Evolutionary conservation across 2,113 vertebrate genomes (phyloP).

Genomic region (Notothenia coriiceps): DNA sequence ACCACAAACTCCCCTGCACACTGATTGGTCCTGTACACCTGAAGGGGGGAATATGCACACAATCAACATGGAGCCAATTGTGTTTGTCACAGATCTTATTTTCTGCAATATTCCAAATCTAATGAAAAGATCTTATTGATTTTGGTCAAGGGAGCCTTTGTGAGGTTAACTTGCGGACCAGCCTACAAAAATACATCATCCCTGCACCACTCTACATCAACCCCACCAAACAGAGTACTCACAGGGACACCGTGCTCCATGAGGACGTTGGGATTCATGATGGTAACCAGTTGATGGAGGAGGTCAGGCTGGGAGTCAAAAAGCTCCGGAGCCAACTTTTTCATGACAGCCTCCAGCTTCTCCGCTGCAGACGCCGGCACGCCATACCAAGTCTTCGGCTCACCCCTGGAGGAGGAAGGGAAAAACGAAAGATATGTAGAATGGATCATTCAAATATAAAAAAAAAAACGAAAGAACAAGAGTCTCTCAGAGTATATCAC

Average conservation of each 20-base stretch:
- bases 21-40: conserved; percentile 99
- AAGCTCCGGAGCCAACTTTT: conserved; percentile 94
- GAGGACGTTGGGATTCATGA: conserved; percentile 98
- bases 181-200: too few species aligned
- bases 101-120: too few species aligned
- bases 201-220: too few species aligned
- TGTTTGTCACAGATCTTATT: too few species aligned
- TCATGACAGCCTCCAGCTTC: conserved; percentile 97
- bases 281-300: conserved; percentile 97
- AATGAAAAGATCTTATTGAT: too few species aligned
- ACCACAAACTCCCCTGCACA: conserved; percentile 99
- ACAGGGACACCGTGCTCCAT: conserved; percentile 99
- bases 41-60: neutral
- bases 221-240: conserved; percentile 57
- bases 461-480: too few species aligned
- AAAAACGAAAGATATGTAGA: neutral
- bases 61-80: too few species aligned
- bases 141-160: too few species aligned
- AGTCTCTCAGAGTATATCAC: too few species aligned
- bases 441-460: too few species aligned
- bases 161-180: too few species aligned
- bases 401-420: conserved; percentile 86
- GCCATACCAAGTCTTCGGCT: conserved; percentile 98
- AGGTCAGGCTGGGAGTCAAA: conserved; percentile 98
- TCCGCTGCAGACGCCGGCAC: conserved; percentile 97